Base-by-base conservation (phyloP, 2,797 vertebrate species). In the Pogonophryne albipinna region DNA sequence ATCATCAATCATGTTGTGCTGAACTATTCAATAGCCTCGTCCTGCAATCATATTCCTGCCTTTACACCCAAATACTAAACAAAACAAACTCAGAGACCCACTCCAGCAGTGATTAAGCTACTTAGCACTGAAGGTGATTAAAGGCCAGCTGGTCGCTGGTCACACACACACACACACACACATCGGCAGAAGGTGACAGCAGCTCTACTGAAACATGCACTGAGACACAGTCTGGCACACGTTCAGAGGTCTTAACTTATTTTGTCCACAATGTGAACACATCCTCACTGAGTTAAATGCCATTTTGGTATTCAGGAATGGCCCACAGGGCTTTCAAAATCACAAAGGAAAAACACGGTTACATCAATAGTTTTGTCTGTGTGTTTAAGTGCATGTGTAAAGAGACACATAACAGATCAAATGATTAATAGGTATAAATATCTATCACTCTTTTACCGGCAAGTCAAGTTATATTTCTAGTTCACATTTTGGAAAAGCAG, bases 51-150 rank as follows among this genome's bases (percentile, higher is more conserved):
- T 76, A 42, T 68, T 50, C 23, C 50, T 75, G 45, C 23, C 66
- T 60, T 81, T 63, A 68, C 46, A 67, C 52, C 64, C 65, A 47
- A 62, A 50, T 58, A 73, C 75, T 38, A 38, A 38, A 76, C 69
- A 81, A 79, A 82, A 78, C 76, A 84, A 46, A 80, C 49, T 42
- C 69, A 63, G 23, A 81, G 31, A 85, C 71, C 89, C 83, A 89
- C 80, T 80, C 81, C 74, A 85, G 82, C 75, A 81, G 82, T 55
- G 57, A 91, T 83, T 95, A 94, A 95, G 91, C 94, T 91, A 88
- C 93, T 93, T 93, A 94, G 71, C 11, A 16, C 69, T 76, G 79
- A 77, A 89, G 83, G 86, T 89, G 91, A 90, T 92, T 92, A 94
- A 80, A 75, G 73, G 74, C 92, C 93, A 92, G 89, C 91, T 93